Conservation (phyloP, 1,140 invertebrate genomes). For the Papilio machaon region DNA sequence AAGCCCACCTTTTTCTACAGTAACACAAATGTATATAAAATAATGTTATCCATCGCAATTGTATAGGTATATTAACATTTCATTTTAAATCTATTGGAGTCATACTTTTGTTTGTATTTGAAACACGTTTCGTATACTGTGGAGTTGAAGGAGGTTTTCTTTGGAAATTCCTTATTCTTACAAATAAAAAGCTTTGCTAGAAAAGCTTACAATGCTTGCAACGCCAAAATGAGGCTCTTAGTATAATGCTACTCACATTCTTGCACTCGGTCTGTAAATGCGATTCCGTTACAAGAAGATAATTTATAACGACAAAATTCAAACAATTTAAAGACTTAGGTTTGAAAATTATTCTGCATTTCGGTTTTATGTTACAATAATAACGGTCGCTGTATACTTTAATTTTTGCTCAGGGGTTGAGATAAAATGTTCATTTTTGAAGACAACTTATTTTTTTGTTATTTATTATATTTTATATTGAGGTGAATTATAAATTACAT, state of each 20-base stretch:
- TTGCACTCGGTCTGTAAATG: slow-evolving; percentile 33
- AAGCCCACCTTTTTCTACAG: too few relatives aligned
- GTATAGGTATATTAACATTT: too few relatives aligned
- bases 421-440: neutral
- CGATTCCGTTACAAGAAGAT: slow-evolving; percentile 16
- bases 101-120: neutral
- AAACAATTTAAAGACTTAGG: neutral
- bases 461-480: too few relatives aligned
- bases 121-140: slow-evolving; percentile 17
- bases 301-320: neutral
- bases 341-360: neutral
- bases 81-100: too few relatives aligned
- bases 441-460: neutral
- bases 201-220: slow-evolving; percentile 27
- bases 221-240: slow-evolving; percentile 29
- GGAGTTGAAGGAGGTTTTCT: slow-evolving; percentile 16
- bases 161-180: slow-evolving; percentile 32
- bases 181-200: slow-evolving; percentile 36
- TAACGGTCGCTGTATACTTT: neutral
- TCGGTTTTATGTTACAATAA: neutral
- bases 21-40: too few relatives aligned
- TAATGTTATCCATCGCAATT: too few relatives aligned
- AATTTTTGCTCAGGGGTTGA: neutral
- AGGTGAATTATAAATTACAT: too few relatives aligned
- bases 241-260: slow-evolving; percentile 33